Evolutionary conservation across 2,113 vertebrate species (phyloP), one percentile per base, ranked within the genome.

Genomic region (Condylura cristata): DNA sequence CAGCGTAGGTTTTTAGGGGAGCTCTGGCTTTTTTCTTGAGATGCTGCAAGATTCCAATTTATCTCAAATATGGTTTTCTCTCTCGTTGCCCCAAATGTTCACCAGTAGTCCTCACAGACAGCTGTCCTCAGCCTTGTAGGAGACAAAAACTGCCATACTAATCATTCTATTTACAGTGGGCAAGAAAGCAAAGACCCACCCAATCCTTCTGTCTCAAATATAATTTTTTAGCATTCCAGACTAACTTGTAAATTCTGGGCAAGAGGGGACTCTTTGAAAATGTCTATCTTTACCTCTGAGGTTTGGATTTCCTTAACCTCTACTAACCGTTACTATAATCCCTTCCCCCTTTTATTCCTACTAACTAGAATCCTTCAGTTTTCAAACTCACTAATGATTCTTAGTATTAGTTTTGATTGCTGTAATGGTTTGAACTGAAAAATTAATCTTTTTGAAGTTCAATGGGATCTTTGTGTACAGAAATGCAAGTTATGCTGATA

Each of bases 381-480:
- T 71, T 78, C 26, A 22, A n/a, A 65, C 16, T 92, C 53, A 66
- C 3, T 75, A 34, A 82, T 90, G n/a, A 74, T n/a, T 32, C 46
- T 82, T 39, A n/a, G 32, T 61, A 46, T 80, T 87, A 9, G 58
- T 89, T 95, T 79, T 44, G 16, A 51, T 14, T 94, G 34, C 60
- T 87, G 8, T 68, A 88, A 58, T 91, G 26, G 16, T 32, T 92
- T 91, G 28, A 86, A 86, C 72, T 92, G 96, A 58, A 70, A 81
- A 81, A 56, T 28, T n/a, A 81, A 86, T 2, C 14, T 63, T 94
- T 91, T 6, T 2, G 16, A 63, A 51, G 70, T 70, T 94, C 70
- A 80, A 13, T 84, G 51, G 37, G 32, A 41, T 1, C 8, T 89
- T 58, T 66, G 28, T 44, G n/a, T 56, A 2, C 48, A 90, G 56